phyloP scores from a whole-genome alignment of 2,888 invertebrate species.

The Cheilosia vernalis region DNA sequence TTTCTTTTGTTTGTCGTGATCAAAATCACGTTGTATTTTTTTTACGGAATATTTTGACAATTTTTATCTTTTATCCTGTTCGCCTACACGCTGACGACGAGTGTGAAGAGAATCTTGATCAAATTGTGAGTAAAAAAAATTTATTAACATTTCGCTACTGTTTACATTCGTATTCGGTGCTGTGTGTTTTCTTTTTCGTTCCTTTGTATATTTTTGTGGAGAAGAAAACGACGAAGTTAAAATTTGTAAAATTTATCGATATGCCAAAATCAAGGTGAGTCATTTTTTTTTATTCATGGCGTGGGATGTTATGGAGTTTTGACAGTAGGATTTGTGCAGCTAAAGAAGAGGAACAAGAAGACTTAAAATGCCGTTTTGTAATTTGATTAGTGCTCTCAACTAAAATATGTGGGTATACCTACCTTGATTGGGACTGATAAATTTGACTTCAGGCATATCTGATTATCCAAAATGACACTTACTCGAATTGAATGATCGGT shows the following conservation, averaged over 20 bases:
- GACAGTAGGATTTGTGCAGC: neutral
- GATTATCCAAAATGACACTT: too few relatives aligned
- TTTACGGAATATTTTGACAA: constrained; percentile 35
- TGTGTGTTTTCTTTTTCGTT: neutral
- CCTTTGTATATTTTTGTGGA: constrained; percentile 19
- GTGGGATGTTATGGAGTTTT: constrained; percentile 16
- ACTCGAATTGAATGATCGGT: too few relatives aligned
- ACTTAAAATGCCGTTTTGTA: neutral
- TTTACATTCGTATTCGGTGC: constrained; percentile 47
- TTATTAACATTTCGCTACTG: constrained; percentile 38
- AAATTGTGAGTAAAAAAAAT: constrained; percentile 13
- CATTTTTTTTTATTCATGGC: constrained; percentile 24
- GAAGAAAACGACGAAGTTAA: constrained; percentile 10
- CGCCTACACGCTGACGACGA: constrained; percentile 49
- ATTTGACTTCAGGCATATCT: too few relatives aligned
- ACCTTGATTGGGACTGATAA: too few relatives aligned
- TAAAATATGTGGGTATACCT: too few relatives aligned
- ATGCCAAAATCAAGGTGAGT: constrained; percentile 45
- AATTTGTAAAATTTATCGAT: constrained; percentile 27
- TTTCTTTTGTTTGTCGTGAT: constrained; percentile 44
- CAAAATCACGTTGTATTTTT: constrained; percentile 54
- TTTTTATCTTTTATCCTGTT: constrained; percentile 60
- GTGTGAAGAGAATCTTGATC: constrained; percentile 46
- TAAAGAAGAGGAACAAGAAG: neutral
- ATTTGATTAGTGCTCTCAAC: too few relatives aligned